Conservation (phyloP, 2,113 vertebrate species). For the Daubentonia madagascariensis region DNA sequence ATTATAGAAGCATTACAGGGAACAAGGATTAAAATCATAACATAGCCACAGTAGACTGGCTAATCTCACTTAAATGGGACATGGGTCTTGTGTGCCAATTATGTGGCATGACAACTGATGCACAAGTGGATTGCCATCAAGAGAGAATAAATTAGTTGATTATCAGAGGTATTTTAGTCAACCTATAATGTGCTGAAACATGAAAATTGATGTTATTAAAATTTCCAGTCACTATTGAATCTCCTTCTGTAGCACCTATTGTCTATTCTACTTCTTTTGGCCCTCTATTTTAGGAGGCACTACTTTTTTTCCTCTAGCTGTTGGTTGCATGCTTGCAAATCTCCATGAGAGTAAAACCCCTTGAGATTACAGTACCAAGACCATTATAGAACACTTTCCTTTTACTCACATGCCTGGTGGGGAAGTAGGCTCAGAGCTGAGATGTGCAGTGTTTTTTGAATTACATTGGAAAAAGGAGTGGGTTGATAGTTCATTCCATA, state of each 20-base stretch:
- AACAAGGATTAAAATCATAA: slow-evolving; percentile 14
- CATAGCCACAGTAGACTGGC: not conserved
- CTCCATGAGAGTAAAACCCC: not conserved
- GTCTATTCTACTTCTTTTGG: not conserved
- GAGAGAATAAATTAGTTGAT: slow-evolving; percentile 51
- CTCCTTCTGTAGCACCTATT: not conserved
- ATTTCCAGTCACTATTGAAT: not conserved
- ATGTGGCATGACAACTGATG: not conserved
- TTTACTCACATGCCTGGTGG: slow-evolving; percentile 20
- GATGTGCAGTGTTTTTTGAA: slow-evolving; percentile 33
- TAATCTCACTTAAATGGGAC: slow-evolving; percentile 26
- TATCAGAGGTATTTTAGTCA: slow-evolving; percentile 7
- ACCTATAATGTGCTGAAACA: not conserved
- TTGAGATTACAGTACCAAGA: not conserved
- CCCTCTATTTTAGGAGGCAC: not conserved
- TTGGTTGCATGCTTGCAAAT: not conserved
- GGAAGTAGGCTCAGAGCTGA: not conserved
- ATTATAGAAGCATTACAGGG: slow-evolving; percentile 42
- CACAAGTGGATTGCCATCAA: not conserved
- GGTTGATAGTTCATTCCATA: slow-evolving; percentile 32
- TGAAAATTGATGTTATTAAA: slow-evolving; percentile 41
- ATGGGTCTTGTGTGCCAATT: not conserved
- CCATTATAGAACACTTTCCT: slow-evolving; percentile 36
- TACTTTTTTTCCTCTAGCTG: not conserved
- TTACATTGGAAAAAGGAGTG: not conserved